Evolutionary conservation across 2,888 invertebrate genomes (phyloP).

Genomic region (Mythimna pallens): DNA sequence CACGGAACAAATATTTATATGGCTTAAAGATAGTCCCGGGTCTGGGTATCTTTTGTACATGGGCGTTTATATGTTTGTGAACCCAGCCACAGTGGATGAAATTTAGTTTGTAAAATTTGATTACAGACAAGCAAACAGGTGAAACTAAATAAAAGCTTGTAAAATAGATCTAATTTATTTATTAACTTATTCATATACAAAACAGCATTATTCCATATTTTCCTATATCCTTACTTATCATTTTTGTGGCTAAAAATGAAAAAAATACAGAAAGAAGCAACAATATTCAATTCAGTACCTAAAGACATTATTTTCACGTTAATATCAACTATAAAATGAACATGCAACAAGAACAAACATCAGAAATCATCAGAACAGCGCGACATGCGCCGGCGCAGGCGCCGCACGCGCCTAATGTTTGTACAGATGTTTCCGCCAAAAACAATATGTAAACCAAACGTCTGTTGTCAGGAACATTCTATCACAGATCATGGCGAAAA

Average conservation of each 20-base stretch:
- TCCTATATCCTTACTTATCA: not conserved
- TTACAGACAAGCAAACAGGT: no score
- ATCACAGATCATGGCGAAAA: constrained; percentile 20
- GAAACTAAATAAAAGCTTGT: no score
- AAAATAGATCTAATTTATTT: no score
- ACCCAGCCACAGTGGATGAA: no score
- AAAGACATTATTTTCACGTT: not conserved
- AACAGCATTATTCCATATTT: not conserved
- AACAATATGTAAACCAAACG: constrained; percentile 39
- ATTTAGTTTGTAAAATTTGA: no score
- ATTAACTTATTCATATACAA: no score
- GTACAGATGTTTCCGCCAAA: constrained; percentile 55
- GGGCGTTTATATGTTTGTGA: no score
- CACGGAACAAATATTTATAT: no score
- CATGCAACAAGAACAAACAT: constrained; percentile 27
- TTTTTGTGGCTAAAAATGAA: not conserved
- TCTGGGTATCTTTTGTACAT: no score
- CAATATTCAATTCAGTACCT: no score
- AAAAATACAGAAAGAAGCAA: not conserved
- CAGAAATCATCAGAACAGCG: constrained; percentile 10
- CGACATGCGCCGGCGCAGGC: constrained; percentile 36
- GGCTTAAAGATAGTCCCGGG: no score
- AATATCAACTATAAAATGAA: constrained; percentile 14
- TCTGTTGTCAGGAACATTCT: constrained; percentile 7
- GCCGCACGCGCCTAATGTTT: constrained; percentile 60